Conservation (phyloP, 2,113 vertebrate genomes). For the Leucoraja erinaceus region DNA sequence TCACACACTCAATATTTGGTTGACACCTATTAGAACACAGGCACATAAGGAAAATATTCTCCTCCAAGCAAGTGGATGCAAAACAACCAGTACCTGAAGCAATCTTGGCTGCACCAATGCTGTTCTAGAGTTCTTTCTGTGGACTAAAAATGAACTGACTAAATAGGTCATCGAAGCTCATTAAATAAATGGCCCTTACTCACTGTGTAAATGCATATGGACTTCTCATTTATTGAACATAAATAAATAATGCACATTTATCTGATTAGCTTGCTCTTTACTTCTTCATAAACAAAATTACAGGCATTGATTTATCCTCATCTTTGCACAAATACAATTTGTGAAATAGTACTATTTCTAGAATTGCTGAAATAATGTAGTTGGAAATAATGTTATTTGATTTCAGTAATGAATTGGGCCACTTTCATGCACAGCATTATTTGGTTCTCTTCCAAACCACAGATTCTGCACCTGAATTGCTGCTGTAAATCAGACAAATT, state of each 20-base stretch:
- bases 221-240: neutral
- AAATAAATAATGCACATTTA: neutral
- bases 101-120: neutral
- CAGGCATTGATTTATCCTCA: neutral
- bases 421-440: neutral
- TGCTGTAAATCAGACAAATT: slow-evolving; percentile 17
- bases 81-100: neutral
- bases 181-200: neutral
- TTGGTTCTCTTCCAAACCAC: neutral
- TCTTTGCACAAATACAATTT: slow-evolving; percentile 9
- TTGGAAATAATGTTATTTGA: neutral
- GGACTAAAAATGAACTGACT: neutral
- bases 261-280: slow-evolving; percentile 17
- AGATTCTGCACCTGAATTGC: neutral
- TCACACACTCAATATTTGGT: neutral
- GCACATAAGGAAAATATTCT: neutral
- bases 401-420: slow-evolving; percentile 7
- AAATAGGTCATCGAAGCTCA: neutral
- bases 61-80: neutral
- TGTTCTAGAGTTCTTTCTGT: neutral
- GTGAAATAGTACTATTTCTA: neutral
- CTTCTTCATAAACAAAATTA: slow-evolving; percentile 15
- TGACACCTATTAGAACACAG: neutral
- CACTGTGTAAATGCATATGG: neutral
- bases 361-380: neutral